Conservation (phyloP, 2,113 vertebrate genomes). For the Pygoscelis adeliae region DNA sequence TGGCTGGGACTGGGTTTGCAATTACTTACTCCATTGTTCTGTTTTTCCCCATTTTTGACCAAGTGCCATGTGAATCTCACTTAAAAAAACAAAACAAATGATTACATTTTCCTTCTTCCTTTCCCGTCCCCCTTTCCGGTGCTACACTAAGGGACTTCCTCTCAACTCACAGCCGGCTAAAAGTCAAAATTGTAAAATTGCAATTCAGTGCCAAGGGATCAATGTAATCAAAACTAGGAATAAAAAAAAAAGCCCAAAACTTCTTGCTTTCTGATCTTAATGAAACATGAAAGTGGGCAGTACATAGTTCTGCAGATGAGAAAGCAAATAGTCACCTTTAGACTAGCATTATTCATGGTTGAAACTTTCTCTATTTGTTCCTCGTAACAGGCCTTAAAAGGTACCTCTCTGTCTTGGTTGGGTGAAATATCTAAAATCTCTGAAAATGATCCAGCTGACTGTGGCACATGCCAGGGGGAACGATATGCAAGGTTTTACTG, state of each 20-base stretch:
- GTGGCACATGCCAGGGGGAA: background rate
- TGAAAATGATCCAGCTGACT: background rate
- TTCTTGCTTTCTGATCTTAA: background rate
- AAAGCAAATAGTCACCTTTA: background rate
- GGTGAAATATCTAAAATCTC: background rate
- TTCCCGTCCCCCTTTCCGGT: background rate
- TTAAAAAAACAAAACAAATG: conserved; percentile 18
- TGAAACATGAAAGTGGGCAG: background rate
- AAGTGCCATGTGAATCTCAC: conserved; percentile 15
- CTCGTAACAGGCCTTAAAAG: background rate
- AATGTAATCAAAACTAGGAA: background rate
- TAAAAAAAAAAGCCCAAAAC: background rate
- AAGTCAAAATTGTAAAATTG: background rate
- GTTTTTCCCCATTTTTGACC: conserved; percentile 2
- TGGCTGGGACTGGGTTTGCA: conserved; percentile 6
- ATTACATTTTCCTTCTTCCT: conserved; percentile 23
- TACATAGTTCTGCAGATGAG: background rate
- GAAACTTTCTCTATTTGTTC: background rate
- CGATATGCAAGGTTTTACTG: background rate
- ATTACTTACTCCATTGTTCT: conserved; percentile 37
- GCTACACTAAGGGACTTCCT: conserved; percentile 27
- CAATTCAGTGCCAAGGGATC: background rate
- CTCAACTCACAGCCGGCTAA: background rate
- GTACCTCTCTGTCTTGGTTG: background rate
- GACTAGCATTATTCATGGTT: background rate